Evolutionary conservation across 2,888 invertebrate species (phyloP), one percentile per base, ranked within the genome.

Genomic region (Xiphydria camelus): DNA sequence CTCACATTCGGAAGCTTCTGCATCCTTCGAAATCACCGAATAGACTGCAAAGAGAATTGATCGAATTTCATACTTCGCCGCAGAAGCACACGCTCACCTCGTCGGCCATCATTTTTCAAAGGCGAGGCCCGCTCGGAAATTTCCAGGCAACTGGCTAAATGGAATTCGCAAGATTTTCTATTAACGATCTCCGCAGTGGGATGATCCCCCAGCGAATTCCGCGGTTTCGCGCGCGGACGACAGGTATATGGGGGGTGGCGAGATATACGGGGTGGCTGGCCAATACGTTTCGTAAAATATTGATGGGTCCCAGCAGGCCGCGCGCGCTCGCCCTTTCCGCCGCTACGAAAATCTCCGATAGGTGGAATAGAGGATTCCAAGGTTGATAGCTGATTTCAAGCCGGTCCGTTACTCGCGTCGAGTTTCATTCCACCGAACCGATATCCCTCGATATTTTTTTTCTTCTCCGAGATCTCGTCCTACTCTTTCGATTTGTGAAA

Each of bases 271-370:
- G 46, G 49, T 55, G 58, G 53, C 55, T 52, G 39, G 51, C 59
- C 63, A 64, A 65, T 66, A 64, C 57, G 66, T 66, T 64, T 56
- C 55, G 56, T 59, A 59, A 64, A 65, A 64, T 68, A 66, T 66
- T 60, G 62, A 68, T 66, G 59, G 61, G 57, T 61, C 65, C 64
- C 65, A 47, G 49, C 51, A 57, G 67, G 61, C 53, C 48, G 36
- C 31, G 45, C 9, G 14, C 7, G 19, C 2, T 7, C n/a, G 26
- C 26, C 26, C 5, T 10, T 7, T 6, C 12, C 26, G 26, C 7
- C 10, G 12, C 26, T 10, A 10, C 14, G 26, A 14, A 14, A 26
- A 26, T 26, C 26, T 26, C 14, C 26, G 26, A 26, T n/a, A 14
- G 26, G 10, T 14, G 6, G 10, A 26, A 26, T 10, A 12, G 26